Conservation (phyloP, 2,797 vertebrate species). For the Mycteria americana region DNA sequence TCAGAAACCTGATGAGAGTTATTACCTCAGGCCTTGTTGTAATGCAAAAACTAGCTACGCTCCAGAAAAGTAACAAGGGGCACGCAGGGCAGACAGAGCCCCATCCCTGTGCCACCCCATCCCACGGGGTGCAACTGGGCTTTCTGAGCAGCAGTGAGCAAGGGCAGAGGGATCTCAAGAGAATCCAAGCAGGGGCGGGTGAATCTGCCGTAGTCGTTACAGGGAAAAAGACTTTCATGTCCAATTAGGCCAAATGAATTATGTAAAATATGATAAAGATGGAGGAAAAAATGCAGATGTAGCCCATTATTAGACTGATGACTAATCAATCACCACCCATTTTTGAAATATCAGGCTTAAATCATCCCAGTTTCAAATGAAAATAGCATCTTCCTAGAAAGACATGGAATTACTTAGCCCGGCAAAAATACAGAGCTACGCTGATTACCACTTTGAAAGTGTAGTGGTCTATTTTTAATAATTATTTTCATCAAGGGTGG, state of each 20-base stretch:
- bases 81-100: not conserved
- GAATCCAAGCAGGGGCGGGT: not conserved
- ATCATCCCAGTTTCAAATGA: not conserved
- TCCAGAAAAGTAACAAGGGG: not conserved
- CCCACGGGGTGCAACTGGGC: rapidly evolving
- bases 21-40: not conserved
- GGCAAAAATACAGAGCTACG: not conserved
- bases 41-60: not conserved
- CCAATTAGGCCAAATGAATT: constrained; percentile 46
- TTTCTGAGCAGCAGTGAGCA: not conserved
- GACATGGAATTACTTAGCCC: not conserved
- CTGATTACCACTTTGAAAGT: not conserved
- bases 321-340: constrained; percentile 55
- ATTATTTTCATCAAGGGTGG: not conserved
- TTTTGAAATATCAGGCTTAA: constrained; percentile 20
- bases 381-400: constrained; percentile 28
- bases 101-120: not conserved
- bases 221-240: not conserved
- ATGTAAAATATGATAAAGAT: constrained; percentile 21
- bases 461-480: not conserved
- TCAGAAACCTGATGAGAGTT: not conserved
- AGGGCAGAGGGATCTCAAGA: not conserved
- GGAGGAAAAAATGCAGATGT: constrained; percentile 30
- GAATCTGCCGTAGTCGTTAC: not conserved
- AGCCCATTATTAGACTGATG: constrained; percentile 48